Percentiles rank a stretch among this genome's conserved stretches.
These are phyloP conservation scores for Sipunculus nudus DNA, from an alignment of 2,888 invertebrate species.

Conservation along the genomic window DNA sequence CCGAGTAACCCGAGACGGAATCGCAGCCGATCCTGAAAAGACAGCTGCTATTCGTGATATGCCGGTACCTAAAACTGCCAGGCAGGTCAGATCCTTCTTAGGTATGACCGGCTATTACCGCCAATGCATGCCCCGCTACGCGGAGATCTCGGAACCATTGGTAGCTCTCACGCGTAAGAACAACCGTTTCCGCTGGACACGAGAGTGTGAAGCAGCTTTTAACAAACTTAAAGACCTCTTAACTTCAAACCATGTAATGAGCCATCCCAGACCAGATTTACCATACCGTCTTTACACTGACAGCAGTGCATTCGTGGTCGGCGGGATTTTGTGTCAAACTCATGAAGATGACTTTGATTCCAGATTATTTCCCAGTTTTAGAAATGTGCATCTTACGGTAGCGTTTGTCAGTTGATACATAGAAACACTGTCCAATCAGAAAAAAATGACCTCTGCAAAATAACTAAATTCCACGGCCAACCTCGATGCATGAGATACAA, in stretches of 20 bases:
- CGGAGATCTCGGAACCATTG: conserved; percentile 10
- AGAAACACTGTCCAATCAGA: too few relatives aligned
- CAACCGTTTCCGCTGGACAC: conserved; percentile 6
- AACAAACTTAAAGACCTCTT: conserved; percentile 8
- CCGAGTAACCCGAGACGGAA: conserved; percentile 22
- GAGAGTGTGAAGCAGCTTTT: conserved; percentile 1
- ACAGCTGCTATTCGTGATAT: conserved; percentile 9
- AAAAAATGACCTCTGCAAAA: too few relatives aligned
- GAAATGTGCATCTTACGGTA: too few relatives aligned
- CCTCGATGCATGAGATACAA: too few relatives aligned
- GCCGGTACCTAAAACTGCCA: conserved; percentile 1
- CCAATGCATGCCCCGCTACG: conserved; percentile 11
- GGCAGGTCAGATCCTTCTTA: conserved; percentile 14
- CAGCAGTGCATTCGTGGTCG: too few relatives aligned
- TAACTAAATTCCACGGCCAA: too few relatives aligned
- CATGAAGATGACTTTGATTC: too few relatives aligned
- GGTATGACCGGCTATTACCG: conserved; percentile 25
- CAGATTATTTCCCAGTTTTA: too few relatives aligned
- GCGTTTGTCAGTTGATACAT: too few relatives aligned
- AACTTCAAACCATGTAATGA: background rate
- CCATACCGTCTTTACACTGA: too few relatives aligned
- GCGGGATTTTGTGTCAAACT: too few relatives aligned
- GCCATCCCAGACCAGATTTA: too few relatives aligned
- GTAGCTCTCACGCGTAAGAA: conserved; percentile 5
- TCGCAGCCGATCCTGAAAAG: conserved; percentile 30